phyloP scores from a whole-genome alignment of 1,140 invertebrate genomes.

The Hycleus cichorii region DNA sequence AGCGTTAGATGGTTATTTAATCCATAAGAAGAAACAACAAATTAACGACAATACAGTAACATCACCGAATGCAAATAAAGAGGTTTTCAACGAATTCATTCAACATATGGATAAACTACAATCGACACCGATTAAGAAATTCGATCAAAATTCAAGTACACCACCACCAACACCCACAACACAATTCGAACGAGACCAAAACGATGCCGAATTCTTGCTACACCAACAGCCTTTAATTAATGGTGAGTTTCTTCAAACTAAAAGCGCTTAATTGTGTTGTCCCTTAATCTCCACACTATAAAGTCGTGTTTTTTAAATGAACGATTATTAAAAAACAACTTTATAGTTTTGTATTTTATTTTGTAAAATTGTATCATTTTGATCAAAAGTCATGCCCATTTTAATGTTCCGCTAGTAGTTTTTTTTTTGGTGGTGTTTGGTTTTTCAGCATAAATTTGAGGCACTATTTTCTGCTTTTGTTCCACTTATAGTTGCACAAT shows the following conservation, averaged over 20 bases:
- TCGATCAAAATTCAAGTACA: slow-evolving; percentile 26
- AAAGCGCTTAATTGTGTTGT: background rate
- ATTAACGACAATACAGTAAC: slow-evolving; percentile 6
- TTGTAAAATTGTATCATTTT: background rate
- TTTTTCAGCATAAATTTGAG: background rate
- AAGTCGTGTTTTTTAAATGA: no score
- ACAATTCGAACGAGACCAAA: slow-evolving; percentile 9
- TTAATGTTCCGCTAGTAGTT: slow-evolving; percentile 29
- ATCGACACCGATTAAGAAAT: slow-evolving; percentile 16
- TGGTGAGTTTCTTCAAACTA: slow-evolving; percentile 1
- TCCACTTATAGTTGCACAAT: background rate
- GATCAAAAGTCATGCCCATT: slow-evolving; percentile 30
- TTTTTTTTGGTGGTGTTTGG: background rate
- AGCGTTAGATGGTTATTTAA: slow-evolving; percentile 35
- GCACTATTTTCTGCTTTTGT: background rate
- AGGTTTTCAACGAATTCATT: slow-evolving; percentile 35
- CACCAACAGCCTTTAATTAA: background rate
- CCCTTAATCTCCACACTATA: no score
- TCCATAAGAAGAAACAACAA: slow-evolving; percentile 24
- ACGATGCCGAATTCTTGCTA: background rate
- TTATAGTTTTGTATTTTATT: no score
- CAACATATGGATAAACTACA: slow-evolving; percentile 33
- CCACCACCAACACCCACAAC: slow-evolving; percentile 37
- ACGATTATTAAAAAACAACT: no score
- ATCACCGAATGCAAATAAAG: slow-evolving; percentile 25